phyloP scores from a whole-genome alignment of 2,113 vertebrate genomes.

The Pachypanchax playfairii region DNA sequence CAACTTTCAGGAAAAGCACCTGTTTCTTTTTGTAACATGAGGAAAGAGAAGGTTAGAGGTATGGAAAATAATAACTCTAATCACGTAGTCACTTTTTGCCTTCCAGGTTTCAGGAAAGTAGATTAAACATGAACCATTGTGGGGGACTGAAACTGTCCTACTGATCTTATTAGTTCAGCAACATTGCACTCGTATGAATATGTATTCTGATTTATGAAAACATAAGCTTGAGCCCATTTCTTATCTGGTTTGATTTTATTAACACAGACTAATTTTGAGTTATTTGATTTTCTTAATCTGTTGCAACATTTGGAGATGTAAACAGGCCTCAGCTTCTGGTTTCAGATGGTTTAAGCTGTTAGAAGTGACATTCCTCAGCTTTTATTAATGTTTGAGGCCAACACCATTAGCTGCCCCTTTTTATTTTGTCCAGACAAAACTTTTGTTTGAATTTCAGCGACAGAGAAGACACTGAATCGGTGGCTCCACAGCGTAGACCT shows the following conservation, averaged over 20 bases:
- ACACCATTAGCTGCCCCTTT: constrained; percentile 21
- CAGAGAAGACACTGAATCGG: no score
- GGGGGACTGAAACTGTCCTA: constrained; percentile 53
- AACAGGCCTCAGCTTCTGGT: not conserved
- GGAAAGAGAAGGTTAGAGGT: constrained; percentile 60
- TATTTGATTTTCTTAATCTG: constrained; percentile 7
- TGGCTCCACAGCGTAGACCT: constrained; percentile 49
- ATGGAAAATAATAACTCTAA: constrained; percentile 71
- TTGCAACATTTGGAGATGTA: not conserved
- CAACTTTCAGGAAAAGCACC: not conserved
- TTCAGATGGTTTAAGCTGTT: not conserved
- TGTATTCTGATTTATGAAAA: constrained; percentile 48
- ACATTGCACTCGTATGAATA: constrained; percentile 60
- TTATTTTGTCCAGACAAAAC: constrained; percentile 50
- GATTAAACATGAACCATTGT: constrained; percentile 63
- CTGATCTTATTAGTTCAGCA: constrained; percentile 69
- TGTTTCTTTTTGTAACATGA: constrained; percentile 23
- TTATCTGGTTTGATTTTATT: constrained; percentile 56
- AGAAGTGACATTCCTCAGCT: constrained; percentile 12
- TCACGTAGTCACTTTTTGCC: constrained; percentile 53
- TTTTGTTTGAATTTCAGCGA: constrained; percentile 32
- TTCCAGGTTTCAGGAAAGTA: constrained; percentile 54
- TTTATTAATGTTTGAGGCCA: constrained; percentile 10
- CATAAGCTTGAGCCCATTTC: constrained; percentile 24
- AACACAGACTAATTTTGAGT: constrained; percentile 30